Base-by-base conservation (phyloP, 2,888 invertebrate genomes). In the Julus scandinavius region DNA sequence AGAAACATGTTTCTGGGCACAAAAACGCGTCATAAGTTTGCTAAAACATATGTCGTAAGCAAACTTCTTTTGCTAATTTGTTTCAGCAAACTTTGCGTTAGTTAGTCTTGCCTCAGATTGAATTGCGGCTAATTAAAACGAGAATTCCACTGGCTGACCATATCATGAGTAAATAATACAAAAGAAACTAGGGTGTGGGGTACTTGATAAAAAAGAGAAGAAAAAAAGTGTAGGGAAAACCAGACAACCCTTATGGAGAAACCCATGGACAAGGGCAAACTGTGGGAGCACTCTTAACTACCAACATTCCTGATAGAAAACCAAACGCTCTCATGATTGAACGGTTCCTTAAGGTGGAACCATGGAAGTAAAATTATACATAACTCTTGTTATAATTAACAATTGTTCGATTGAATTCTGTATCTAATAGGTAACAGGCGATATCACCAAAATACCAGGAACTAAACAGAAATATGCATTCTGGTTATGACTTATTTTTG, bases 161-260 rank as follows among this genome's bases (percentile, higher is more conserved):
- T 54, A 45, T 45, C 45, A 54, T 54, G 17, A 6, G 63, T 63
- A 72, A 54, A 54, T 72, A 72, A 72, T 72, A 29, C 2, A 72
- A 72, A 72, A 72, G 29, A 72, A 29, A 20, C 29, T 11, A 72
- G 72, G 72, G 72, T 72, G 72, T 72, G 72, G 72, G 72, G 29
- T 29, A 72, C 29, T 72, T 6, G 29, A 29, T 29, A 58, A 58
- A 58, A 54, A 3, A 54, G 45, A 45, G 17, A 54, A 29, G 1
- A 58, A 58, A 63, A 63, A 63, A 63, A 20, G n/a, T 17, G 54
- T 72, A 72, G 72, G 72, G 29, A 72, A 72, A 72, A 72, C 72
- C 72, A 2, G 72, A 72, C 29, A 72, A 72, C 20, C 72, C 72
- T 72, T 58, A 20, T 72, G 72, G 72, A 72, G 72, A 72, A 72